These are phyloP conservation scores for Lithophane socia DNA, from an alignment of 2,888 invertebrate species.

Conservation along the genomic window DNA sequence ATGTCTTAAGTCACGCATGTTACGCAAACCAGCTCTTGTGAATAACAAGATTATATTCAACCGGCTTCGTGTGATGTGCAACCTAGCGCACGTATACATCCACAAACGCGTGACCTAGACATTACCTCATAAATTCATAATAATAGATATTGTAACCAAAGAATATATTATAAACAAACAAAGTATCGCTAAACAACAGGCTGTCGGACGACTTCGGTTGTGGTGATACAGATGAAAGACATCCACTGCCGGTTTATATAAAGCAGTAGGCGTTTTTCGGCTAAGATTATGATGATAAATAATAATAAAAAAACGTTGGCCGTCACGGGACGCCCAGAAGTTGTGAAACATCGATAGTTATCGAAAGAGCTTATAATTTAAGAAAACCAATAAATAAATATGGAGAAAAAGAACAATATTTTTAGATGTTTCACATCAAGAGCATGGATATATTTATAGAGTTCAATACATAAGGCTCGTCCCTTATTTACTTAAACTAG, in stretches of 20 bases:
- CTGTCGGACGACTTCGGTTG: background rate
- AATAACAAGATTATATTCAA: constrained; percentile 51
- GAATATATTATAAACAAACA: constrained; percentile 28
- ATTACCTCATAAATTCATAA: constrained; percentile 26
- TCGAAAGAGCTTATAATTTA: too few relatives aligned
- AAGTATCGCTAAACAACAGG: background rate
- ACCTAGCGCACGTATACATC: constrained; percentile 13
- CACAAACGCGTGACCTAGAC: constrained; percentile 36
- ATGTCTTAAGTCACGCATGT: constrained; percentile 19
- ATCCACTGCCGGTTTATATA: background rate
- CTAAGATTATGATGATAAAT: background rate
- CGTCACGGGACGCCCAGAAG: background rate
- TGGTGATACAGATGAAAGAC: too few relatives aligned
- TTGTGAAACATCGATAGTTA: too few relatives aligned
- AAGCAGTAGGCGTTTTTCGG: background rate
- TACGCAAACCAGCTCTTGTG: constrained; percentile 23
- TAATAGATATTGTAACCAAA: constrained; percentile 31
- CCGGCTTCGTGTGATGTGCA: constrained; percentile 9
- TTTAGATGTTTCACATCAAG: background rate
- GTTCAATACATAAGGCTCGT: background rate
- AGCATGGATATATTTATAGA: background rate
- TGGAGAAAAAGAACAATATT: background rate
- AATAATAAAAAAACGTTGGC: background rate
- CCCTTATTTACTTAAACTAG: background rate
- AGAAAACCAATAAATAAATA: background rate